Base-by-base conservation (phyloP, 2,888 invertebrate genomes). In the Lasioglossum zephyrum region DNA sequence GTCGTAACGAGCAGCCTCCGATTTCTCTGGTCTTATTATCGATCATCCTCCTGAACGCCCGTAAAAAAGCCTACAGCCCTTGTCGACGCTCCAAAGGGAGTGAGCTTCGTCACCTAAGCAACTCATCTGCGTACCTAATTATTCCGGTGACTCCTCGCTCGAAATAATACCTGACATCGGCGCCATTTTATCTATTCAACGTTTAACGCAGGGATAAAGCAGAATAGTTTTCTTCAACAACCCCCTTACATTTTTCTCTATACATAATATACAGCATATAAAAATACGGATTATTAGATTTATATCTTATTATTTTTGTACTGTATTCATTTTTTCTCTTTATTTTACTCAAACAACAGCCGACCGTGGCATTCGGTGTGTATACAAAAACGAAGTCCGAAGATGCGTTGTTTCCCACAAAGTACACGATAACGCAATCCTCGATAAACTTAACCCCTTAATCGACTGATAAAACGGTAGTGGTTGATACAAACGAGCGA, bases 1-100 rank as follows among this genome's bases (percentile, higher is more conserved):
- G 47, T 22, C 44, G 73, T 84, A 84, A 90, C 83, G 88, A 88
- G 80, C 18, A 31, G 60, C 18, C 49, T 13, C 41, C 6, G 78
- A 63, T 75, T 74, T 78, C 18, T 57, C n/a, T 49, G 8, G 44
- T 81, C 49, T 83, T 75, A 18, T 47, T 73, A 63, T 72, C 80
- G 49, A 74, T 78, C 49, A 18, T 41, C 36, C 47, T 60, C 13
- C 63, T 31, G 39, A 26, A 13, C 13, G 11, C 39, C 31, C 63
- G 57, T 11, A 26, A 13, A n/a, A 41, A 39, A 41, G 16, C 22
- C n/a, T 70, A 4, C 22, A n/a, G 70, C 4, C 41, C 31, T 63
- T 18, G 8, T 16, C 16, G 6, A 63, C 31, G 31, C 8, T 26
- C 31, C 31, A 18, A 63, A 63, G 31, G 9, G 39, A 69, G 4